These are phyloP conservation scores for Cotesia congregata DNA, from an alignment of 2,888 invertebrate species.

Conservation along the genomic window DNA sequence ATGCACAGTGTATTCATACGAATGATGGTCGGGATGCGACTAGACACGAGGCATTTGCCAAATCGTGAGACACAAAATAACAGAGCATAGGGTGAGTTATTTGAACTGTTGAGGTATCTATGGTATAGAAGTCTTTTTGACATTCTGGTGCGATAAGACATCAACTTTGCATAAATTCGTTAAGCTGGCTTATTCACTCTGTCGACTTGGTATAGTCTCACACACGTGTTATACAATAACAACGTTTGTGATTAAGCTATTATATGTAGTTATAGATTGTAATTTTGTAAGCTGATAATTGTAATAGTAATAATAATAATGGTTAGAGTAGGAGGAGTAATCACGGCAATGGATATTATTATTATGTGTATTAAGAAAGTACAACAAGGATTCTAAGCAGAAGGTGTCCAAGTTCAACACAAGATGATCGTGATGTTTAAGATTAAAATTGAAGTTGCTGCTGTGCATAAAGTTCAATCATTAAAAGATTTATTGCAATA, in stretches of 20 bases:
- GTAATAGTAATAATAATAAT: background rate
- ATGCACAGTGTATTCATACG: background rate
- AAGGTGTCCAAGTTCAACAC: background rate
- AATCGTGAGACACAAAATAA: background rate
- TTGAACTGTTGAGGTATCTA: background rate
- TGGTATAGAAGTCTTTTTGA: background rate
- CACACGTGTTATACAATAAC: background rate
- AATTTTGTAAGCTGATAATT: background rate
- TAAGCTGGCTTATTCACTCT: background rate
- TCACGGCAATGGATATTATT: background rate
- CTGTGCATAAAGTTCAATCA: slow-evolving; percentile 34
- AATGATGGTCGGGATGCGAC: background rate
- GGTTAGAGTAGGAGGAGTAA: background rate
- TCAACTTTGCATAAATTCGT: background rate
- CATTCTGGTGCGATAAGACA: background rate
- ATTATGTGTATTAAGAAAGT: background rate
- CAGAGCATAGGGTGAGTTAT: background rate
- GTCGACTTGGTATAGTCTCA: background rate
- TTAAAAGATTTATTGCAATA: slow-evolving; percentile 16
- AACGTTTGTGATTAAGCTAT: background rate
- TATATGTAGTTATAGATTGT: background rate
- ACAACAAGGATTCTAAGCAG: background rate
- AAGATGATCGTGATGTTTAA: background rate
- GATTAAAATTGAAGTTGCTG: background rate
- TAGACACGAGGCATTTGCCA: background rate